A percentile compares a stretch with the other conserved stretches of the same genome.
These are phyloP conservation scores for Callorhinus ursinus DNA, from an alignment of 2,113 vertebrate species.

Conservation along the genomic window DNA sequence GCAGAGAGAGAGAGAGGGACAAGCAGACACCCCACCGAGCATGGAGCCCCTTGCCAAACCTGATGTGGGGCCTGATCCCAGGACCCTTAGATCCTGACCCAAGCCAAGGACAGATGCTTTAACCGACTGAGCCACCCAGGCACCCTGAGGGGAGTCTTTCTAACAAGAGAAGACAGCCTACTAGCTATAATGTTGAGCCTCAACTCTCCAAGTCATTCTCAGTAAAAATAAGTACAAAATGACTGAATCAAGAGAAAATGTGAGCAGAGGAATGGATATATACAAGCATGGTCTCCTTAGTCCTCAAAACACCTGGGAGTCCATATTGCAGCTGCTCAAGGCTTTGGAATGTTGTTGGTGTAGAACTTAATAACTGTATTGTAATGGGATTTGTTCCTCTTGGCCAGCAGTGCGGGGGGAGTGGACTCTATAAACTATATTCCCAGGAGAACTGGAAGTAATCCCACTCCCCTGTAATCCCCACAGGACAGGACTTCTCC, in stretches of 20 bases:
- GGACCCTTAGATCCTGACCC: no score
- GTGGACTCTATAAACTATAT: not conserved
- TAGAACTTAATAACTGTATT: not conserved
- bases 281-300: not conserved
- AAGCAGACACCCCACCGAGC: no score
- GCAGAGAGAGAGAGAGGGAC: no score
- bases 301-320: not conserved
- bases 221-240: conserved; percentile 18
- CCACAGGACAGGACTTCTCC: not conserved
- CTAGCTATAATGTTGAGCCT: conserved; percentile 61
- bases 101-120: no score
- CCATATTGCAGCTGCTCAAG: not conserved
- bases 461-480: not conserved
- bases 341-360: not conserved
- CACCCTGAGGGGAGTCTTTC: conserved; percentile 31
- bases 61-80: no score
- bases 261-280: not conserved
- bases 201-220: conserved; percentile 38
- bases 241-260: not conserved
- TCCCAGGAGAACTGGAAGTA: not conserved
- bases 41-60: no score
- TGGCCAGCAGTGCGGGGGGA: not conserved
- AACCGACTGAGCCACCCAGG: no score
- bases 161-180: conserved; percentile 18
- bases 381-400: not conserved